Conservation (phyloP, 2,113 vertebrate genomes). For the Colossoma macropomum region DNA sequence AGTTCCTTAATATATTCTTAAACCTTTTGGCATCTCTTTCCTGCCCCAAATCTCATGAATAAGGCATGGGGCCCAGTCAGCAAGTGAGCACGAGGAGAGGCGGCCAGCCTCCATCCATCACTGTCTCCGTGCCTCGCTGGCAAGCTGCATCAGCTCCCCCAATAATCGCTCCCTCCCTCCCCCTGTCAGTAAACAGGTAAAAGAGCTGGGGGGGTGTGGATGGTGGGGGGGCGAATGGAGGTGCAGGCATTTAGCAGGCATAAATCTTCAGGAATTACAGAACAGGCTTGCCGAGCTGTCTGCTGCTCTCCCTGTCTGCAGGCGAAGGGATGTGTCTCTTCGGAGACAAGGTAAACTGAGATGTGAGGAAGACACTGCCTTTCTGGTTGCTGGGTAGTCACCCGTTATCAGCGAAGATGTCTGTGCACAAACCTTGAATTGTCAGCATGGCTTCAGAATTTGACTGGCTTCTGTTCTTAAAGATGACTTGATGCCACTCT, state of each 20-base stretch:
- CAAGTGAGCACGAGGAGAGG: slow-evolving; percentile 83
- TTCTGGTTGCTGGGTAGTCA: not conserved
- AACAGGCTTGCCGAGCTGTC: slow-evolving; percentile 50
- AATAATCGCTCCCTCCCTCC: slow-evolving; percentile 77
- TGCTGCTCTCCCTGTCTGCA: slow-evolving; percentile 10
- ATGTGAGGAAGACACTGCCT: slow-evolving; percentile 21
- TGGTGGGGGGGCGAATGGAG: slow-evolving; percentile 20
- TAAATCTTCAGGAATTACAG: slow-evolving; percentile 68
- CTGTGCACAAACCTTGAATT: not conserved
- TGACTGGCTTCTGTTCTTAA: not conserved
- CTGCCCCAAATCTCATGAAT: slow-evolving; percentile 86
- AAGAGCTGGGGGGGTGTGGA: slow-evolving; percentile 36
- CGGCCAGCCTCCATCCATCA: slow-evolving; percentile 88
- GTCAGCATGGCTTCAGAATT: not conserved
- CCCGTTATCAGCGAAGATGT: not conserved
- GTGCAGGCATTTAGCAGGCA: slow-evolving; percentile 62
- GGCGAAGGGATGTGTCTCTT: slow-evolving; percentile 33
- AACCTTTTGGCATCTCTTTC: slow-evolving; percentile 86
- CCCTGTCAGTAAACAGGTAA: slow-evolving; percentile 79
- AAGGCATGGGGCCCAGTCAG: slow-evolving; percentile 90
- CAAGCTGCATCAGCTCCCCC: slow-evolving; percentile 76
- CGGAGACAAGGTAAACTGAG: slow-evolving; percentile 7
- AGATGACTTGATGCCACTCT: not conserved
- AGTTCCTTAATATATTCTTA: slow-evolving; percentile 90
- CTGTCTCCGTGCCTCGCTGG: slow-evolving; percentile 79